phyloP scores from a whole-genome alignment of 2,797 vertebrate genomes.

The Clamator glandarius region DNA sequence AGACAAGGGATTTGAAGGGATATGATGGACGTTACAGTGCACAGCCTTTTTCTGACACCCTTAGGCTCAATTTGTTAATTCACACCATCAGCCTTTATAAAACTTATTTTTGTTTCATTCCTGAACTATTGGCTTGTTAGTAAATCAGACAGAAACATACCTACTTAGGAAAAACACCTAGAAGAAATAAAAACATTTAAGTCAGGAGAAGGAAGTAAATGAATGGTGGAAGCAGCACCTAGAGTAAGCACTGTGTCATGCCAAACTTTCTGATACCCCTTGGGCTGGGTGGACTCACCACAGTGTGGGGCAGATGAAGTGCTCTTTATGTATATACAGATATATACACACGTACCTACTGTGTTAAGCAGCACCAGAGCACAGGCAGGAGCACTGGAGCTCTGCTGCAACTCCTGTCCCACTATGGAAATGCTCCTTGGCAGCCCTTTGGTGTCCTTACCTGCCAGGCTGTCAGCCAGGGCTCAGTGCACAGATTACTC shows the following conservation, averaged over 20 bases:
- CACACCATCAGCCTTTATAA: neutral
- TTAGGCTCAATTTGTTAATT: neutral
- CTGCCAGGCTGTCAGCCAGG: neutral
- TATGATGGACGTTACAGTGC: neutral
- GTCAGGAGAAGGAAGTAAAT: neutral
- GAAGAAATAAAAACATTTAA: neutral
- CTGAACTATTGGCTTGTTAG: neutral
- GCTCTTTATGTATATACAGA: accelerated
- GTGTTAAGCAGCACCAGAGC: neutral
- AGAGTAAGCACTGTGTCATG: neutral
- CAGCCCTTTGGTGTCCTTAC: neutral
- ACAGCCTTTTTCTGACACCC: neutral
- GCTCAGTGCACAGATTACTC: neutral
- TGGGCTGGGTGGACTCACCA: neutral
- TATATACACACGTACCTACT: too few species aligned
- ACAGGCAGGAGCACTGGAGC: neutral
- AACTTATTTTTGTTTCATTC: neutral
- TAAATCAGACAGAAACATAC: slow-evolving; percentile 8
- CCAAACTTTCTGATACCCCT: accelerated
- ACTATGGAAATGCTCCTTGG: neutral
- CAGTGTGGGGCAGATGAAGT: neutral
- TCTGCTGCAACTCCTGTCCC: neutral
- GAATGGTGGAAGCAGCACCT: neutral
- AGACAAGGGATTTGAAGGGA: neutral
- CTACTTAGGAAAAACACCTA: neutral